Evolutionary conservation across 2,113 vertebrate genomes (phyloP).

Genomic region (Chloebia gouldiae): DNA sequence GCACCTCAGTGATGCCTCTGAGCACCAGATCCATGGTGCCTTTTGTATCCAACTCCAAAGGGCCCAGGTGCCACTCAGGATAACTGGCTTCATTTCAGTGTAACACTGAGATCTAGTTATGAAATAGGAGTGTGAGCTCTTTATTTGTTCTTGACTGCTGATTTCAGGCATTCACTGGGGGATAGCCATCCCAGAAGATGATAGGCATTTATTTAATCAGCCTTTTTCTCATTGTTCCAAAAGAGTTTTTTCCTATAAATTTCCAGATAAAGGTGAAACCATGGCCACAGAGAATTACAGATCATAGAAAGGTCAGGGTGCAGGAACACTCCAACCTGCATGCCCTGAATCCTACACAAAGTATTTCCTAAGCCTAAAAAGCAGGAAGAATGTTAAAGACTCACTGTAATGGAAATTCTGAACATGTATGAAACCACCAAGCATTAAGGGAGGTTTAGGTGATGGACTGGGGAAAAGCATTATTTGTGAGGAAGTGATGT

Average conservation of each 20-base stretch:
- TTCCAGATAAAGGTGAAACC: not conserved
- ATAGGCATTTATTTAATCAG: not conserved
- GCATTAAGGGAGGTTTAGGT: not conserved
- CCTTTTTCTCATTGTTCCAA: not conserved
- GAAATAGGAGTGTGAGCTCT: not conserved
- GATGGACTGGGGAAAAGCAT: not conserved
- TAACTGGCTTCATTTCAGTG: not conserved
- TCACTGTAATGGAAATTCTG: not conserved
- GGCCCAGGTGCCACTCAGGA: not conserved
- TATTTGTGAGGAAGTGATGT: not conserved
- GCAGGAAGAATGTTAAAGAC: not conserved
- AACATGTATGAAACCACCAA: not conserved
- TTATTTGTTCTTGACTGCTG: not conserved
- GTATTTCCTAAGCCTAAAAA: not conserved
- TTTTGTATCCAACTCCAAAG: not conserved
- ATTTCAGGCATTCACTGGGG: not conserved
- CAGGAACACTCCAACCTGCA: not conserved
- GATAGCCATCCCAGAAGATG: not conserved
- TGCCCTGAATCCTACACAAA: not conserved
- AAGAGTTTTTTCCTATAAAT: not conserved
- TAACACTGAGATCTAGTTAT: not conserved
- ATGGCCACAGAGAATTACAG: not conserved
- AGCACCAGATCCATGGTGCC: not conserved
- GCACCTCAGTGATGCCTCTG: not conserved
- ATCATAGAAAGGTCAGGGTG: slow-evolving; percentile 16